These are phyloP conservation scores for Cyanoderma ruficeps DNA, from an alignment of 2,113 vertebrate species.

Conservation along the genomic window DNA sequence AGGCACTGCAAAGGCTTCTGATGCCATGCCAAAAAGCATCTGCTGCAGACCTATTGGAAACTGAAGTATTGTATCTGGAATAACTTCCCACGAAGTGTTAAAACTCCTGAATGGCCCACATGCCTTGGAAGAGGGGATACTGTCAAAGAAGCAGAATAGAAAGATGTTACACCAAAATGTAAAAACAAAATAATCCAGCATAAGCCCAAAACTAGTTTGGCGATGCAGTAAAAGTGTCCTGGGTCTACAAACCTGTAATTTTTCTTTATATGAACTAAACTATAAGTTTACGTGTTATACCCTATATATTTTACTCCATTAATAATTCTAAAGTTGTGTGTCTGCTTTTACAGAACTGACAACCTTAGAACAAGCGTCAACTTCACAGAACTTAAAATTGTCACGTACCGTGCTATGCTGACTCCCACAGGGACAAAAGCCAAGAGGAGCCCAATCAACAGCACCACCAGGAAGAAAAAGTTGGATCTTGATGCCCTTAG, in stretches of 20 bases:
- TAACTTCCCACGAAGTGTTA: constrained; percentile 83
- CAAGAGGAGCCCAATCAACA: constrained; percentile 88
- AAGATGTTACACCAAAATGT: not conserved
- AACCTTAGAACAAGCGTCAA: not conserved
- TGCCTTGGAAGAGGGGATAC: constrained; percentile 86
- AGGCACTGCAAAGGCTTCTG: constrained; percentile 90
- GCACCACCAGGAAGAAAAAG: constrained; percentile 90
- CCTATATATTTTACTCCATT: not conserved
- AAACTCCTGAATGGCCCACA: constrained; percentile 90
- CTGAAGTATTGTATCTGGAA: constrained; percentile 69
- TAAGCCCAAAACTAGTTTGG: not conserved
- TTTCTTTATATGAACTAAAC: not conserved
- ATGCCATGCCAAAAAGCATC: constrained; percentile 77
- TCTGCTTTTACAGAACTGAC: not conserved
- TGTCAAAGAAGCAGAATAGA: constrained; percentile 47
- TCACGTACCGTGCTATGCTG: constrained; percentile 87
- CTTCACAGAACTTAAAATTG: not conserved
- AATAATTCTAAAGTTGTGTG: not conserved
- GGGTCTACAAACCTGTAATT: not conserved
- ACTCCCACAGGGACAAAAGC: constrained; percentile 84
- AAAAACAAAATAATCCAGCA: not conserved
- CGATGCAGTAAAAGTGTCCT: rapidly evolving
- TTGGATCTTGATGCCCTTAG: constrained; percentile 92
- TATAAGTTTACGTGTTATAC: not conserved
- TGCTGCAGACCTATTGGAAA: constrained; percentile 71